Base-by-base conservation (phyloP, 2,888 invertebrate species). In the Apantesis nais region DNA sequence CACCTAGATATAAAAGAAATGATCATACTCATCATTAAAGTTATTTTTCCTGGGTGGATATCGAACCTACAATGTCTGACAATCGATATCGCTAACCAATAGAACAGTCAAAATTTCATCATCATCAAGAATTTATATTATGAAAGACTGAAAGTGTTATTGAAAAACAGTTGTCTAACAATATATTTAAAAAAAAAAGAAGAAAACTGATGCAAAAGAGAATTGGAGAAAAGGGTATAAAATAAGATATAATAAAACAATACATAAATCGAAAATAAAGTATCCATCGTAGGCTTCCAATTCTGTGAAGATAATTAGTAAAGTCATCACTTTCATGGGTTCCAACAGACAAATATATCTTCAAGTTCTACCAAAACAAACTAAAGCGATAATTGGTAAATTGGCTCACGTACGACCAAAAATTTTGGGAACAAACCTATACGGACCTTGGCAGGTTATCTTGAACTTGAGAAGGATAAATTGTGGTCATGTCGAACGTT, bases 361-460 rank as follows among this genome's bases (percentile, higher is more conserved):
- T 74, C 78, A 78, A 78, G 79, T 78, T 72, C 73, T 66, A 75
- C 74, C 73, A 78, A 77, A 70, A 29, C 44, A 70, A 48, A 68
- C 34, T 48, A 34, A 62, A 39, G 44, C 64, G 66, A 74, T 79
- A 81, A 81, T 80, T 81, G 78, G 78, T 60, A 73, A 81, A 80
- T 80, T 80, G 80, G 71, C 74, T 74, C 81, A 80, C 80, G 80
- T 80, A 74, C 79, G 64, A 44, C 34, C 64, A 76, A 70, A 74
- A 74, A 74, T 63, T 77, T 39, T n/a, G 52, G 34, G 61, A 34
- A 67, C 65, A 73, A 70, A 64, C 60, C 65, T 70, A 55, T 69
- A 31, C 60, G 68, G 70, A 74, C 63, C 60, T 72, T 65, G 62
- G 19, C 48, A 73, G 65, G 31, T 58, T 39, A 62, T 41, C 72